Evolutionary conservation across 2,888 invertebrate genomes (phyloP), one percentile per base, ranked within the genome.

Genomic region (Liodrosophila aerea): DNA sequence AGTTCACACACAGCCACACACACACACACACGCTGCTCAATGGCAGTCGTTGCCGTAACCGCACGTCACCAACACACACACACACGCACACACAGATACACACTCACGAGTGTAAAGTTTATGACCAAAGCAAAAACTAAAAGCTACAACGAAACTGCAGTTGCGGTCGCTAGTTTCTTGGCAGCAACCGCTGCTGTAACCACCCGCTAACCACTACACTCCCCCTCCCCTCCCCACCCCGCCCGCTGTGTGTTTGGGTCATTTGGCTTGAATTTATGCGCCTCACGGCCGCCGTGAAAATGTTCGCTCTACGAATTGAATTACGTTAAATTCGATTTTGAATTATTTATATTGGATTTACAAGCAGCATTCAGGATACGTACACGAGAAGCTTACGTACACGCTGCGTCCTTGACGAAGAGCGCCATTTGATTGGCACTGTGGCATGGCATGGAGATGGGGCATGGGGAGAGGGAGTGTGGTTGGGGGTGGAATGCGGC

Each of bases 251-350:
- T 12, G 22, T 22, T 22, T 47, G 75, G 80, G 80, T 76, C 75
- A 80, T 70, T 75, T 77, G 56, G 45, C 50, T 70, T 68, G 64
- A 80, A 70, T 77, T 70, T 75, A 81, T 76, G 69, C 58, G 63
- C 33, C 71, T 64, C 74, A 73, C 64, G 63, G 71, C 39, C 65
- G 65, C 37, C 49, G 75, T 62, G 60, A 53, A 56, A 56, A 51
- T 76, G 63, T 58, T 45, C 22, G 2, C 22, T 22, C 40, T 47
- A 59, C 56, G 59, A 74, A 76, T 56, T 60, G 57, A 63, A 71
- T 73, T 71, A 80, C 77, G 49, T 52, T 31, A 68, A 80, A 76
- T 76, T 74, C 56, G 39, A 71, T 63, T 68, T 69, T 73, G 30
- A 66, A 75, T 69, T 81, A 77, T 81, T 76, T 69, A 65, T 68